Conservation (phyloP, 2,888 invertebrate species). For the Colletes collaris region DNA sequence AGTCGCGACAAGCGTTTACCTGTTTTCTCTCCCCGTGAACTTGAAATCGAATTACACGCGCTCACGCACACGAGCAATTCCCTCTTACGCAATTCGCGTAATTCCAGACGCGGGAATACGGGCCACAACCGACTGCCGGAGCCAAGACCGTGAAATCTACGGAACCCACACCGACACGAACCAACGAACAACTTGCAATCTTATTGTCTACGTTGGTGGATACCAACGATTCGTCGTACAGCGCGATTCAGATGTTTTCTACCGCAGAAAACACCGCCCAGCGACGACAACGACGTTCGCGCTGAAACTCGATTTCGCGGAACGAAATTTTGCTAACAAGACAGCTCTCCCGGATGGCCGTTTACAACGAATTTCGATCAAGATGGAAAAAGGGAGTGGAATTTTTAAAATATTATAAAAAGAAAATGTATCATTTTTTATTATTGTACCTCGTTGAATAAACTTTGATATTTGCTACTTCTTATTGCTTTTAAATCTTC, state of each 20-base stretch:
- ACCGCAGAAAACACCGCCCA: background rate
- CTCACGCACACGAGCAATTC: slow-evolving; percentile 62
- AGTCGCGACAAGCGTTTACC: slow-evolving; percentile 30
- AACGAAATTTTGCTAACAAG: too few species aligned
- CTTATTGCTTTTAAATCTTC: too few species aligned
- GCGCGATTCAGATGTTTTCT: slow-evolving; percentile 7
- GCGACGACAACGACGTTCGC: too few species aligned
- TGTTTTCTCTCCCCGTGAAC: slow-evolving; percentile 71
- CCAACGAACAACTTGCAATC: slow-evolving; percentile 11
- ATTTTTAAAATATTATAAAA: too few species aligned
- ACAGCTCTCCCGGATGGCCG: too few species aligned
- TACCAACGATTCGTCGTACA: slow-evolving; percentile 9
- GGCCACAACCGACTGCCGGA: slow-evolving; percentile 7
- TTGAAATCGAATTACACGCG: slow-evolving; percentile 71
- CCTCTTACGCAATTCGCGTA: slow-evolving; percentile 63
- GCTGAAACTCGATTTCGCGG: too few species aligned
- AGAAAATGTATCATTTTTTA: too few species aligned
- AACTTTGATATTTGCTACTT: too few species aligned
- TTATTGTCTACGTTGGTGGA: slow-evolving; percentile 23
- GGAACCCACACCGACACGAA: background rate
- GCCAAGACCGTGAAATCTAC: slow-evolving; percentile 42
- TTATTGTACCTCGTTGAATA: too few species aligned
- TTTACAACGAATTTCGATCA: too few species aligned
- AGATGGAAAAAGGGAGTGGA: too few species aligned
- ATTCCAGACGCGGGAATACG: slow-evolving; percentile 37